These are phyloP conservation scores for Callionymus lyra DNA, from an alignment of 2,113 vertebrate genomes.

Conservation along the genomic window DNA sequence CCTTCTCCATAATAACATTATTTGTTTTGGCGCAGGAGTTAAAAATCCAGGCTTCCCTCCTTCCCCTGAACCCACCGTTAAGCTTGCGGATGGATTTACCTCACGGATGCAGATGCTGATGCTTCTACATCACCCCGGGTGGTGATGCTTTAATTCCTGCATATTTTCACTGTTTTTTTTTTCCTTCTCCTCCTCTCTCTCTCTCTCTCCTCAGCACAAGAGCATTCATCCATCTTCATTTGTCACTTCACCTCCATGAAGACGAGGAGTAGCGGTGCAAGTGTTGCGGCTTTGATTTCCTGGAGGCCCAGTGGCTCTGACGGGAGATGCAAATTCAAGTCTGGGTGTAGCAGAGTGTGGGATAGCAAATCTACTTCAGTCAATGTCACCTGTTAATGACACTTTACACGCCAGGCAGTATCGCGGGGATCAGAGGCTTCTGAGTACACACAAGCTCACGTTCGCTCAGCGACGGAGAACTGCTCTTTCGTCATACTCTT, in stretches of 20 bases:
- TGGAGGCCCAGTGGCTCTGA: constrained; percentile 51
- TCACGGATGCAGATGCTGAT: constrained; percentile 28
- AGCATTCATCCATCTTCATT: constrained; percentile 70
- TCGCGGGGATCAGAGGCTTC: constrained; percentile 24
- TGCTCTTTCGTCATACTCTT: no score
- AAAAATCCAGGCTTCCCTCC: constrained; percentile 60
- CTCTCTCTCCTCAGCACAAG: constrained; percentile 54
- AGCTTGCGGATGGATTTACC: constrained; percentile 52
- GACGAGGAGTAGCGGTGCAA: constrained; percentile 43
- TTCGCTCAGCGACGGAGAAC: no score
- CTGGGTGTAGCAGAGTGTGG: constrained; percentile 49
- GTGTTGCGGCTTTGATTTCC: constrained; percentile 55
- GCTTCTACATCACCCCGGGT: constrained; percentile 44
- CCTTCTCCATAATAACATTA: constrained; percentile 34
- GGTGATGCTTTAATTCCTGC: constrained; percentile 49
- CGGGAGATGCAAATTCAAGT: constrained; percentile 65
- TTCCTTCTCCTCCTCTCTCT: no score
- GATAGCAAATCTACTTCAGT: constrained; percentile 61
- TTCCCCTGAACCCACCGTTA: constrained; percentile 60
- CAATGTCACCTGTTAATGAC: constrained; percentile 70
- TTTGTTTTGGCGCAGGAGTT: constrained; percentile 33
- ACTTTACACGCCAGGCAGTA: constrained; percentile 50
- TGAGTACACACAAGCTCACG: neutral
- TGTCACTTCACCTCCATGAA: constrained; percentile 61
- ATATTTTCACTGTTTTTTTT: constrained; percentile 55